phyloP scores from a whole-genome alignment of 2,888 invertebrate genomes.

The Drosophila koepferae region DNA sequence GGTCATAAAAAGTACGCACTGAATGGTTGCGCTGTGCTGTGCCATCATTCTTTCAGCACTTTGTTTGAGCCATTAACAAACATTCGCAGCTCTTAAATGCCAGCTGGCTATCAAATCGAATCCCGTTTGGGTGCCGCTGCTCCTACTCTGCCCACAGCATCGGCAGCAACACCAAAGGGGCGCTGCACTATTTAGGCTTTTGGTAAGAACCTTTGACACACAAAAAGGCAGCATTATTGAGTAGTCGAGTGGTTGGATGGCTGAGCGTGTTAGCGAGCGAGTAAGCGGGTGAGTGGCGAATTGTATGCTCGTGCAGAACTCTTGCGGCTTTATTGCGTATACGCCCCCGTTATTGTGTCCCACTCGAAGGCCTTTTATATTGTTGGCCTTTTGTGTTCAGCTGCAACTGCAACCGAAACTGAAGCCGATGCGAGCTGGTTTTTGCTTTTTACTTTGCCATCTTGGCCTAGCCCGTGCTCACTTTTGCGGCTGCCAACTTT shows the following conservation, averaged over 20 bases:
- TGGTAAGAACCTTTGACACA: constrained; percentile 68
- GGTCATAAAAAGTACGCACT: constrained; percentile 44
- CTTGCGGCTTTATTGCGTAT: constrained; percentile 70
- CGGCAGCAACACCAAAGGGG: constrained; percentile 5
- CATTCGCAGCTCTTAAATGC: constrained; percentile 42
- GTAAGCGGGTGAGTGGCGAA: constrained; percentile 1
- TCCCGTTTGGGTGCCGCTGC: constrained; percentile 26
- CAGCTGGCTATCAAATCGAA: constrained; percentile 51
- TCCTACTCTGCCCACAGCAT: constrained; percentile 1
- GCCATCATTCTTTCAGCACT: constrained; percentile 33
- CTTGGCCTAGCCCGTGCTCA: constrained; percentile 19
- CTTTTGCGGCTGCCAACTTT: constrained; percentile 33
- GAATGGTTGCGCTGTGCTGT: constrained; percentile 5
- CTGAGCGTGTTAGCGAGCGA: constrained; percentile 17
- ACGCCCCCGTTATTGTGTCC: constrained; percentile 58
- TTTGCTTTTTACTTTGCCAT: constrained; percentile 4
- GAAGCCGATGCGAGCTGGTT: not conserved
- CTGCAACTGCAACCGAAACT: constrained; percentile 10
- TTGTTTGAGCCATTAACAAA: constrained; percentile 47
- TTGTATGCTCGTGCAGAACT: constrained; percentile 43
- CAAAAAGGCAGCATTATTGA: constrained; percentile 60
- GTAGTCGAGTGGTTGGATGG: constrained; percentile 15
- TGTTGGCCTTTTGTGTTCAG: constrained; percentile 27
- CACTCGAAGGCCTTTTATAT: constrained; percentile 50
- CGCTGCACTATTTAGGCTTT: constrained; percentile 55